Conservation (phyloP, 2,888 invertebrate genomes). For the Dasypolia templi region DNA sequence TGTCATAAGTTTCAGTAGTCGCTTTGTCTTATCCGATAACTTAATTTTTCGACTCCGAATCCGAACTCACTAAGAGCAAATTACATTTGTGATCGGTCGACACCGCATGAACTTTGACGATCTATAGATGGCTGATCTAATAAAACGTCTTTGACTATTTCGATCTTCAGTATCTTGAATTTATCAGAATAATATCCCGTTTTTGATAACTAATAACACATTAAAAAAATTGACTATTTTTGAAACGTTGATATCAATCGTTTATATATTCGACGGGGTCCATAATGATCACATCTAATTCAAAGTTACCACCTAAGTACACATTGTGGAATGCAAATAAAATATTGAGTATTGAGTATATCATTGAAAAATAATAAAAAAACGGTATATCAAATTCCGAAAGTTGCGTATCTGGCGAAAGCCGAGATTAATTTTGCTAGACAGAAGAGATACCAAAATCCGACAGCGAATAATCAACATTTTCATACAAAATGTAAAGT, state of each 20-base stretch:
- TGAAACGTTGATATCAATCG: not conserved
- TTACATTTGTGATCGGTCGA: conserved; percentile 26
- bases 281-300: no score
- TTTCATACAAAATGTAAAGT: conserved; percentile 43
- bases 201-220: not conserved
- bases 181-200: conserved; percentile 2
- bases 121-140: conserved; percentile 35
- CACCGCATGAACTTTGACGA: conserved; percentile 36
- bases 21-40: conserved; percentile 26
- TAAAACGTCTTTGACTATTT: conserved; percentile 32
- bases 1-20: conserved; percentile 9
- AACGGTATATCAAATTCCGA: conserved; percentile 14
- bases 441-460: conserved; percentile 27
- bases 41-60: conserved; percentile 27
- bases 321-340: no score
- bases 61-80: conserved; percentile 34
- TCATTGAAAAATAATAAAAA: not conserved
- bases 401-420: conserved; percentile 24
- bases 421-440: conserved; percentile 29
- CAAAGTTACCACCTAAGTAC: no score
- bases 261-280: no score
- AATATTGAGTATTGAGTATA: no score
- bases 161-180: not conserved
- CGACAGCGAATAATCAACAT: conserved; percentile 40
- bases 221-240: not conserved